These are phyloP conservation scores for Zootermopsis nevadensis DNA, from an alignment of 2,888 invertebrate species.

Conservation along the genomic window DNA sequence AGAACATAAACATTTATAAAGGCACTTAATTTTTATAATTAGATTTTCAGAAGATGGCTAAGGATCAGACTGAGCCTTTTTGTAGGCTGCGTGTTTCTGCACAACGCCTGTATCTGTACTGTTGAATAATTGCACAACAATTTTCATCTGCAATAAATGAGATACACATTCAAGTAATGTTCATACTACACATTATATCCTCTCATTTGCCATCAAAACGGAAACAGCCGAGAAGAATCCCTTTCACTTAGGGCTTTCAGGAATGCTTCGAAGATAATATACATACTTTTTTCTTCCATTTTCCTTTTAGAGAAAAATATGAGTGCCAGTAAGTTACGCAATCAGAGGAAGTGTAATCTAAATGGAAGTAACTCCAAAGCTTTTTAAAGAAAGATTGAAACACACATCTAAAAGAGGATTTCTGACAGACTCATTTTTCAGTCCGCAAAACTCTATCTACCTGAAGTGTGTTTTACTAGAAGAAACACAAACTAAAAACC, in stretches of 20 bases:
- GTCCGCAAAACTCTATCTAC: neutral
- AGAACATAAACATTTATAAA: no score
- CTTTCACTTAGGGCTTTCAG: neutral
- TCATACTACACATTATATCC: no score
- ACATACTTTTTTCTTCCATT: constrained; percentile 1
- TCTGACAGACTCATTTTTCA: constrained; percentile 9
- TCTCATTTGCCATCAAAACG: no score
- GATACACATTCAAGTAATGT: no score
- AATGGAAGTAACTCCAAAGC: neutral
- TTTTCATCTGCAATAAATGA: no score
- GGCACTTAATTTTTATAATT: no score
- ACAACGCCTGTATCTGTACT: no score
- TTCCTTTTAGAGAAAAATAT: neutral
- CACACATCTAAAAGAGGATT: neutral
- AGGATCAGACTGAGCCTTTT: no score
- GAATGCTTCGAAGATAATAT: neutral
- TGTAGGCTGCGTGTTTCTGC: no score
- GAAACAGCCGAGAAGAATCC: neutral
- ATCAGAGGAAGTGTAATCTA: neutral
- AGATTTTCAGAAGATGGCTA: no score
- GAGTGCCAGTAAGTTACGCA: neutral
- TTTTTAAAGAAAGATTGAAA: neutral
- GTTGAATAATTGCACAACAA: no score
- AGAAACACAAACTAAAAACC: neutral
- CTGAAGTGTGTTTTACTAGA: neutral